Evolutionary conservation across 2,797 vertebrate genomes (phyloP).

Genomic region (Poecilia wingei): DNA sequence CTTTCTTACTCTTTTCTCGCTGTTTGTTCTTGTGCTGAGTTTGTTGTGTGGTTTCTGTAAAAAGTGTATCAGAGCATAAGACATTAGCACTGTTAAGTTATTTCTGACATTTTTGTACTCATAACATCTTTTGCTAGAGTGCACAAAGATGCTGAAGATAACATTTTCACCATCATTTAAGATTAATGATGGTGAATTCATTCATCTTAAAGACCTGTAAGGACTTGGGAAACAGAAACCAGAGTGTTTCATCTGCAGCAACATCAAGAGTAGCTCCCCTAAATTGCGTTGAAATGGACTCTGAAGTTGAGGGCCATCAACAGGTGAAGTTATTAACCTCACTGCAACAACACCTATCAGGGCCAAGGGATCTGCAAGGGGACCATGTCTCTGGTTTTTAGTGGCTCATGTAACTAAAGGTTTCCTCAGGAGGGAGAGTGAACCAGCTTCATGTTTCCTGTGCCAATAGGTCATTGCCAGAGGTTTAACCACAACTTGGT

Average conservation of each 20-base stretch:
- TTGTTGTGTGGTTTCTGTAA: not conserved
- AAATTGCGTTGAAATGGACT: not conserved
- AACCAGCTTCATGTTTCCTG: not conserved
- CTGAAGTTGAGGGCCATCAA: not conserved
- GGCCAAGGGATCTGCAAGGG: not conserved
- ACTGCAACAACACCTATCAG: not conserved
- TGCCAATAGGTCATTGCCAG: not conserved
- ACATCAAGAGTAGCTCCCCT: not conserved
- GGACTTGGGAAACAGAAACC: not conserved
- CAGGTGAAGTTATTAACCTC: constrained; percentile 6
- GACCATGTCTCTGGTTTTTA: not conserved
- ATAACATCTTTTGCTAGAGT: not conserved
- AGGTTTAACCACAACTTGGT: not conserved
- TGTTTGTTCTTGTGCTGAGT: not conserved
- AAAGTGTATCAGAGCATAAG: not conserved
- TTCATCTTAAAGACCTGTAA: not conserved
- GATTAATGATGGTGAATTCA: not conserved
- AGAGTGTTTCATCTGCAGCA: not conserved
- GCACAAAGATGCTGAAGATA: not conserved
- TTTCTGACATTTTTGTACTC: not conserved
- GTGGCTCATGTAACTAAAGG: not conserved
- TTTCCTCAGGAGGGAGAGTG: not conserved
- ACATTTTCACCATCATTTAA: not conserved
- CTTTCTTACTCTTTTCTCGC: not conserved
- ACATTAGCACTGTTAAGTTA: not conserved